Conservation (phyloP, 2,113 vertebrate species). For the Psittacula cyanocephala region DNA sequence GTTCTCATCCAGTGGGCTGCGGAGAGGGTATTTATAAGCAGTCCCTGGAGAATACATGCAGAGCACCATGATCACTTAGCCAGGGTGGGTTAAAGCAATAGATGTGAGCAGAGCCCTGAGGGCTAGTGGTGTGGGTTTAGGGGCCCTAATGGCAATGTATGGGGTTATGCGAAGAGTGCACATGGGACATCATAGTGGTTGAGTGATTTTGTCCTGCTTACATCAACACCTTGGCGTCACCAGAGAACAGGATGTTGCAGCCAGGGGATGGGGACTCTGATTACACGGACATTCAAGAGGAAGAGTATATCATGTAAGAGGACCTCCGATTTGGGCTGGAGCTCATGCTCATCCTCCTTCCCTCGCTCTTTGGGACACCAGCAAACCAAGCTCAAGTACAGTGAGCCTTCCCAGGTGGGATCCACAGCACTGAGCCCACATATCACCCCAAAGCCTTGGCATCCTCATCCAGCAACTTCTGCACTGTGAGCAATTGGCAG, state of each 20-base stretch:
- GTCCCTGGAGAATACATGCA: background rate
- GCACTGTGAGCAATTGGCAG: background rate
- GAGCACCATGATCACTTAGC: background rate
- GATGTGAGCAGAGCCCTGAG: rapidly evolving
- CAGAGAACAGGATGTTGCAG: background rate
- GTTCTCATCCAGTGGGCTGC: background rate
- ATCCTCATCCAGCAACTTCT: background rate
- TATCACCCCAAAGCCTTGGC: rapidly evolving
- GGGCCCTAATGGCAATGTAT: background rate
- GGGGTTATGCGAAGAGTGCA: background rate
- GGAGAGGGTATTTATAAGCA: background rate
- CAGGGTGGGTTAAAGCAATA: background rate
- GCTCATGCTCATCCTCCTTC: rapidly evolving
- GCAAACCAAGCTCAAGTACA: background rate
- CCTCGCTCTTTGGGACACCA: background rate
- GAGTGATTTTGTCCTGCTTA: background rate
- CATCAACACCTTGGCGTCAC: background rate
- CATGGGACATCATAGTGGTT: background rate
- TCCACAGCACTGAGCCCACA: background rate
- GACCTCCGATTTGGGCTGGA: background rate
- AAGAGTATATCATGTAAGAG: background rate
- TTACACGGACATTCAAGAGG: rapidly evolving
- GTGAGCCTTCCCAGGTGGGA: background rate
- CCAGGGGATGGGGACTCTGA: background rate
- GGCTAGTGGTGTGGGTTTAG: background rate